A percentile compares a stretch with the other conserved stretches of the same genome.
These are phyloP conservation scores for Acanthosepion lycidas DNA, from an alignment of 2,888 invertebrate species.

Conservation along the genomic window DNA sequence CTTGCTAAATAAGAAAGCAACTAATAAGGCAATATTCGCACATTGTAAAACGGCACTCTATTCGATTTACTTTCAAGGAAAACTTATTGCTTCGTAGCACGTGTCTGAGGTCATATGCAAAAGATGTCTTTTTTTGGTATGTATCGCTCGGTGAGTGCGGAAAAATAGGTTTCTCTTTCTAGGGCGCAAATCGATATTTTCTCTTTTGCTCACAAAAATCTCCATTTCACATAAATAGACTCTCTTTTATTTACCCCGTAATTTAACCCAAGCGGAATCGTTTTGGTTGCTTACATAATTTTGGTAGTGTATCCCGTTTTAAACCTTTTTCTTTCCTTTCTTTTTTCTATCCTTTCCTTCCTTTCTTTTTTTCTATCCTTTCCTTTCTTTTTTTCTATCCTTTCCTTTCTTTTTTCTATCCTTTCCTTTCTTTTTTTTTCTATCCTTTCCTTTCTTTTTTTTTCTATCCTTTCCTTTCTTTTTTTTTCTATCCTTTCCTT, in stretches of 20 bases:
- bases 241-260: too few relatives aligned
- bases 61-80: not conserved
- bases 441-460: too few relatives aligned
- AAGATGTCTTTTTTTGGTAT: not conserved
- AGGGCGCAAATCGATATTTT: not conserved
- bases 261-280: too few relatives aligned
- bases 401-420: too few relatives aligned
- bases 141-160: not conserved
- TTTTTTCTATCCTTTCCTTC: not conserved
- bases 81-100: not conserved
- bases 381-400: not conserved
- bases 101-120: not conserved
- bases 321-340: not conserved
- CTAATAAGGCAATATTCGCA: not conserved
- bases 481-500: not conserved
- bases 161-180: not conserved
- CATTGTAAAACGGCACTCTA: not conserved
- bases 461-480: too few relatives aligned
- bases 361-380: not conserved
- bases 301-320: too few relatives aligned
- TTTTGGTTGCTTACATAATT: too few relatives aligned
- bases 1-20: not conserved
- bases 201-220: not conserved
- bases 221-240: not conserved
- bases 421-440: too few relatives aligned